These are phyloP conservation scores for Agrypnia vestita DNA, from an alignment of 1,140 invertebrate genomes.

Conservation along the genomic window DNA sequence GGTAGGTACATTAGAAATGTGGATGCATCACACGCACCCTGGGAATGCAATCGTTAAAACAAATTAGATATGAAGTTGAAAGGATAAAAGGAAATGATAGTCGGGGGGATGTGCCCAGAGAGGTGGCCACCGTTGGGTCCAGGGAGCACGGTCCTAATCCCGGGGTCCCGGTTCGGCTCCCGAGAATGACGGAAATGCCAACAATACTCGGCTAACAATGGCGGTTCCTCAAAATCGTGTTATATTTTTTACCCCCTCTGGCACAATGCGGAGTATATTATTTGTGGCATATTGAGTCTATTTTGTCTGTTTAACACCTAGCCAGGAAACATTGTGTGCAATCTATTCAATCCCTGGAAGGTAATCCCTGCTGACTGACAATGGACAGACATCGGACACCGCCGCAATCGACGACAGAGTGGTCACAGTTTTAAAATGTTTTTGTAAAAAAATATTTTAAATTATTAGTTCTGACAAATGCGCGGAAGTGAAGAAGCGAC, in stretches of 20 bases:
- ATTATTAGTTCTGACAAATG: no score
- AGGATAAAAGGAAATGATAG: no score
- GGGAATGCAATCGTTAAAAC: no score
- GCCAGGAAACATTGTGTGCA: conserved; percentile 14
- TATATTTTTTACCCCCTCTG: conserved; percentile 24
- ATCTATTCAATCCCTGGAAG: conserved; percentile 19
- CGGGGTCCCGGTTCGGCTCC: neutral
- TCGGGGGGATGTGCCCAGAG: no score
- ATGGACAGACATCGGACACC: conserved; percentile 27
- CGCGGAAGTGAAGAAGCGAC: no score
- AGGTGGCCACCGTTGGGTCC: no score
- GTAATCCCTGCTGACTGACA: conserved; percentile 25
- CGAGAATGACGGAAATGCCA: conserved; percentile 27
- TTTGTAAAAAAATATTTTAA: no score
- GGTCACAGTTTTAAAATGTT: neutral
- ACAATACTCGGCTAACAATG: conserved; percentile 33
- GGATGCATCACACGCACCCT: no score
- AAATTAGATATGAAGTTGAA: no score
- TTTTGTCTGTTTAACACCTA: conserved; percentile 25
- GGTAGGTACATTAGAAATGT: no score
- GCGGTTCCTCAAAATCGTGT: conserved; percentile 30
- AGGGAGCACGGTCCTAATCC: no score
- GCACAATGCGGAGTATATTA: conserved; percentile 15
- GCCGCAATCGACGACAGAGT: no score
- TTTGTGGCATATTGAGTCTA: conserved; percentile 36